Evolutionary conservation across 2,888 invertebrate genomes (phyloP), one percentile per base, ranked within the genome.

Genomic region (Eupithecia centaureata): DNA sequence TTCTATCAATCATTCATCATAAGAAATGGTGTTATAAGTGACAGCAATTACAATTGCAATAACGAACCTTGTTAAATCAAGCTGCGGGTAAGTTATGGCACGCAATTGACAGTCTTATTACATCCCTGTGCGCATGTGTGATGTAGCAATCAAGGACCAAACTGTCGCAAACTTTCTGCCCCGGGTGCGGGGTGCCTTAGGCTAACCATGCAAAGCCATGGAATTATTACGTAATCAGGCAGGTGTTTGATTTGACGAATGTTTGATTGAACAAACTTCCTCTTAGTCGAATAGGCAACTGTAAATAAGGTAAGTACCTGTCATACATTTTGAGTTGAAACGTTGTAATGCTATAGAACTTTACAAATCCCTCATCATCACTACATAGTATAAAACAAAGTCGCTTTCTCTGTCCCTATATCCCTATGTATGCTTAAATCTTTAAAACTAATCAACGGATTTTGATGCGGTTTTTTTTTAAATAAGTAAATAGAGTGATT

Each of bases 231-330:
- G 56, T 67, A 65, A 74, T 71, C 67, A 70, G 70, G 56, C 73
- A 73, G 73, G 71, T 74, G 74, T 67, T 73, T 73, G 74, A 70
- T 74, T 71, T 67, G 57, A 67, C 64, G 61, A 74, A 71, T 68
- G 74, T 70, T 73, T 71, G 67, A 68, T 70, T 65, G 51, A 32
- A 62, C 66, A 1, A 68, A 74, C 70, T 74, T 68, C n/a, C 58
- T 22, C 61, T 51, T 67, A 65, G 63, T 47, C 22, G 47, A 47
- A 47, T 33, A 51, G 25, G 42, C 22, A 60, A 67, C 12, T 42
- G 56, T 62, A 18, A 64, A 60, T 59, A 52, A 42, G 47, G 47
- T 47, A 8, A 18, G 18, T 32, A 35, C 35, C 5, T 35, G 15
- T 38, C 7, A 38, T 38, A 5, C 15, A n/a, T 38, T 38, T n/a